Evolutionary conservation across 2,888 invertebrate genomes (phyloP), one percentile per base, ranked within the genome.

Genomic region (Plagodis pulveraria): DNA sequence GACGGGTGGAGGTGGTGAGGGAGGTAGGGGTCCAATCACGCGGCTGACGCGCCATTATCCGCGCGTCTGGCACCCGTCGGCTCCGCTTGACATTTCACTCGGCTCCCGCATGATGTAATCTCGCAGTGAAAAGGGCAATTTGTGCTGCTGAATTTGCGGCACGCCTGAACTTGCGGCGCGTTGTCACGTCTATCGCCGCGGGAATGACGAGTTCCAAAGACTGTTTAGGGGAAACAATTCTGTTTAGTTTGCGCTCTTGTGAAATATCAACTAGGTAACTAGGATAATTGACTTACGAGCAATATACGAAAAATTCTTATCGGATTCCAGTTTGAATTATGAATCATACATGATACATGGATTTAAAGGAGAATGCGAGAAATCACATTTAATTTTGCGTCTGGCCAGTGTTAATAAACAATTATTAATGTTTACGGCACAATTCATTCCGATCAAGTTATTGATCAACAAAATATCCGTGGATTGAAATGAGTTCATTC

Each of bases 71-170:
- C 92, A 89, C 84, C 91, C 91, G 91, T 90, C 91, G 91, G 91
- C 89, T 87, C 86, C 89, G 92, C 91, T 92, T 93, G 92, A 92
- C 92, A 91, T 92, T 92, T 93, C 92, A 91, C 92, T 92, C 91
- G 83, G 82, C 87, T 91, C 91, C 92, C 91, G 91, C 92, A 91
- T 91, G 91, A 92, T 92, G 91, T 91, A 92, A 93, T 92, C 93
- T 92, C 91, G 84, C 90, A 87, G 91, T 91, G 92, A 92, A 92
- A 91, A 91, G 92, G 92, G 90, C 92, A 91, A 92, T 92, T 92
- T 91, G 91, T 91, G 89, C 88, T 86, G 91, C 85, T 90, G 91
- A 91, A 91, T 91, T 90, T 92, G 92, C 87, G 90, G 91, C 85
- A 84, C 83, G 89, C 84, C 88, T 83, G 87, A 85, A 86, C 87